Base-by-base conservation (phyloP, 2,888 invertebrate species). In the Cantharis rufa region DNA sequence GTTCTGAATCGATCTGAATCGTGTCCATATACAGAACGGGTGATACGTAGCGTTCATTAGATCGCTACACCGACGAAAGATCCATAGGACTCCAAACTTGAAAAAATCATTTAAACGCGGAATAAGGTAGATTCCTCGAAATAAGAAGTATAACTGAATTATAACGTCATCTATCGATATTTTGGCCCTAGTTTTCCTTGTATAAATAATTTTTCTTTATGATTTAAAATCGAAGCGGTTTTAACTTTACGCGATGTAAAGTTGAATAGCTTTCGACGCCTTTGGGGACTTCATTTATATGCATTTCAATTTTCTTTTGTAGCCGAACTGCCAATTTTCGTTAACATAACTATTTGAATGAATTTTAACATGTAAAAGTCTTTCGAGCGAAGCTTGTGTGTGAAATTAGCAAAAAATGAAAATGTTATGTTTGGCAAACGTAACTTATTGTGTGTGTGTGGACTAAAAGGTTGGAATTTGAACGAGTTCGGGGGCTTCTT, bases 231-330 rank as follows among this genome's bases (percentile, higher is more conserved):
- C 63, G 63, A 63, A 63, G 13, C 18, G 13, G 63, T 63, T 18
- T 63, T 63, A 18, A 63, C 63, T 16, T 18, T 63, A 63, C n/a
- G 16, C 63, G 16, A 63, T 11, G 15, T 13, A 48, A 48, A 48
- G 13, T 48, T 48, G 18, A 77, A 77, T 75, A 75, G 72, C 70
- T 72, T 68, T 18, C 72, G 70, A 71, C 61, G 74, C 74, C 79
- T 70, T 71, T 79, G 75, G 69, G 72, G 76, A 75, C 79, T 79
- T 81, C 81, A 80, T 81, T 81, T 80, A 79, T 81, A 81, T 81
- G 80, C 81, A 80, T 81, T 81, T 79, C 81, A 81, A 81, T 81
- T 78, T 81, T 76, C 79, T 75, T 78, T 78, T 79, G 75, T 74
- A 71, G 76, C 63, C 66, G 76, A 78, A 76, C 76, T 75, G 71